These are phyloP conservation scores for Ciona savignyi DNA, from an alignment of 23 tunicate species.

Conservation along the genomic window DNA sequence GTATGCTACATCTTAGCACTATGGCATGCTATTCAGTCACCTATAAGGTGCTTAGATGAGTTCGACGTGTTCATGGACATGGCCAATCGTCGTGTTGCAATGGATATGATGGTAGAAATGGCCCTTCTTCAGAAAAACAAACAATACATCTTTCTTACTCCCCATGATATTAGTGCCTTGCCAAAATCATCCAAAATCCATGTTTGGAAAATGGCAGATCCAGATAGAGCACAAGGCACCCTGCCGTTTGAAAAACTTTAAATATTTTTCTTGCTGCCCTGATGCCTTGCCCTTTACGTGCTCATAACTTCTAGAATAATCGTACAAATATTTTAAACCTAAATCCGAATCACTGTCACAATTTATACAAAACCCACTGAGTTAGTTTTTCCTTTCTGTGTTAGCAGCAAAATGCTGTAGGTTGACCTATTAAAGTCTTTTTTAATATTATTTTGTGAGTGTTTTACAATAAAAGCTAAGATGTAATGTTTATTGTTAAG, in stretches of 20 bases:
- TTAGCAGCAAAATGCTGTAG: no score
- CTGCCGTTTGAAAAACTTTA: slow-evolving; percentile 20
- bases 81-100: slow-evolving; percentile 91
- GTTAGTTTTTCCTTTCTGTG: no score
- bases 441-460: no score
- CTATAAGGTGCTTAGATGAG: slow-evolving; percentile 84
- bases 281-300: no score
- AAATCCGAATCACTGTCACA: no score
- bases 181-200: slow-evolving; percentile 51
- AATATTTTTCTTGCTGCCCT: not conserved
- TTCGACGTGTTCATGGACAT: slow-evolving; percentile 97
- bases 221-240: slow-evolving; percentile 64
- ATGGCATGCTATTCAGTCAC: slow-evolving; percentile 84
- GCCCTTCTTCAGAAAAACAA: slow-evolving; percentile 36
- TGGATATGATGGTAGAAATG: slow-evolving; percentile 90
- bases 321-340: no score
- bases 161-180: slow-evolving; percentile 83
- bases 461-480: no score
- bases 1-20: slow-evolving; percentile 78
- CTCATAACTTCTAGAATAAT: no score
- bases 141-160: slow-evolving; percentile 87
- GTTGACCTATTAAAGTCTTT: no score
- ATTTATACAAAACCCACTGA: no score
- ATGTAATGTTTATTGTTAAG: no score
- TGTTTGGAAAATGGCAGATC: slow-evolving; percentile 97